Base-by-base conservation (phyloP, 1,140 invertebrate species). In the Mizuhopecten yessoensis region DNA sequence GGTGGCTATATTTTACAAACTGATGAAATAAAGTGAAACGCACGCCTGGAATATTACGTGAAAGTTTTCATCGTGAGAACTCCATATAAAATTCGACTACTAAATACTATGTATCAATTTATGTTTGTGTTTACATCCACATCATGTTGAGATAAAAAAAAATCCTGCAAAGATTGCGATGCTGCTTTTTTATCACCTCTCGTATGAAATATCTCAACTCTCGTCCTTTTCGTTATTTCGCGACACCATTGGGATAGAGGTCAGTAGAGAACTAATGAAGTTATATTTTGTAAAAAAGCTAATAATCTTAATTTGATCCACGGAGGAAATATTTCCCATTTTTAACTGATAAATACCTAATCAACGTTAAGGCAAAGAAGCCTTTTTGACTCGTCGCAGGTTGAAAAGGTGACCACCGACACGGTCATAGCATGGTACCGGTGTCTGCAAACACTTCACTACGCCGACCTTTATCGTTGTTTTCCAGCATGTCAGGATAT, bases 151-250 rank as follows among this genome's bases (percentile, higher is more conserved):
- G 5, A 3, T 15, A 17, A 20, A 57, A 20, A 57, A 57, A 57
- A 20, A 57, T 57, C 2, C 7, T 57, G 45, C 7, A 57, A 57
- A 13, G 13, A 5, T 13, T 10, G 42, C 42, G 17, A 45, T 45
- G 1, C 17, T 20, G 17, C 17, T 45, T 20, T 45, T 13, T 9
- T 13, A 13, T 45, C 9, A 45, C 0, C 17, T 45, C 42, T 45
- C 42, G 42, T 45, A 17, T 1, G 17, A 45, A 45, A 45, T 20
- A n/a, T 9, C 9, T 7, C 42, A 45, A 45, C 10, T 75, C 57
- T 75, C 57, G 57, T 75, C 57, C 23, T 75, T 75, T 75, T 75
- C 57, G 57, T 75, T 75, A 75, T 29, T 75, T 17, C 17, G n/a
- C 57, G 57, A 29, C 29, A 75, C 5, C 23, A 75, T 75, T 75